Percentiles rank a stretch among this genome's conserved stretches.
These are phyloP conservation scores for Gila orcuttii DNA, from an alignment of 2,113 vertebrate species.

Conservation along the genomic window DNA sequence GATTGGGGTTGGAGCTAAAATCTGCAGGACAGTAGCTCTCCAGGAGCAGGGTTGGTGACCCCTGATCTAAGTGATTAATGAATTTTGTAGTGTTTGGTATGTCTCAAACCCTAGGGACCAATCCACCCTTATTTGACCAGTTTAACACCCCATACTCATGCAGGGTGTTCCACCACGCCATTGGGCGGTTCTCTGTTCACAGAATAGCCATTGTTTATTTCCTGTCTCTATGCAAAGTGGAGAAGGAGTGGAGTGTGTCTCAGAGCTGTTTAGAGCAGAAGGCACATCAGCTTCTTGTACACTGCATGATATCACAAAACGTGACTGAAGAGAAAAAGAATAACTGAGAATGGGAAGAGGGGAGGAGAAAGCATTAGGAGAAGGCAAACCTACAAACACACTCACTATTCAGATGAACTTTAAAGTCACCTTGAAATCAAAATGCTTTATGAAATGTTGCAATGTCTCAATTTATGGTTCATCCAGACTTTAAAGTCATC, in stretches of 20 bases:
- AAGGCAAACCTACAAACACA: no score
- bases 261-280: not conserved
- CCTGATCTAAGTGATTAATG: not conserved
- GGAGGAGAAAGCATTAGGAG: not conserved
- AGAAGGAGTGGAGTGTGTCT: not conserved
- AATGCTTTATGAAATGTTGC: not conserved
- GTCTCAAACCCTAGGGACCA: not conserved
- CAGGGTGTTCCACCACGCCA: not conserved
- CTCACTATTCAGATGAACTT: no score
- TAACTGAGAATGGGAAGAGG: not conserved
- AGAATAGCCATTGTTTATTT: constrained; percentile 57
- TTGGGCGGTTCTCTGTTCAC: constrained; percentile 47
- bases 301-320: not conserved
- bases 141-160: not conserved
- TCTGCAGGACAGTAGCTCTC: no score
- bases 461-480: not conserved
- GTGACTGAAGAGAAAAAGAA: not conserved
- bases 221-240: constrained; percentile 30
- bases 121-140: not conserved
- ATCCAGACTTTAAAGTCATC: no score
- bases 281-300: not conserved
- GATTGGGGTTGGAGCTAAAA: no score
- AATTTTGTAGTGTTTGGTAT: no score
- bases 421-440: no score
- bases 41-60: no score